These are phyloP conservation scores for Zaprionus obscuricornis DNA, from an alignment of 2,888 invertebrate genomes.

Conservation along the genomic window DNA sequence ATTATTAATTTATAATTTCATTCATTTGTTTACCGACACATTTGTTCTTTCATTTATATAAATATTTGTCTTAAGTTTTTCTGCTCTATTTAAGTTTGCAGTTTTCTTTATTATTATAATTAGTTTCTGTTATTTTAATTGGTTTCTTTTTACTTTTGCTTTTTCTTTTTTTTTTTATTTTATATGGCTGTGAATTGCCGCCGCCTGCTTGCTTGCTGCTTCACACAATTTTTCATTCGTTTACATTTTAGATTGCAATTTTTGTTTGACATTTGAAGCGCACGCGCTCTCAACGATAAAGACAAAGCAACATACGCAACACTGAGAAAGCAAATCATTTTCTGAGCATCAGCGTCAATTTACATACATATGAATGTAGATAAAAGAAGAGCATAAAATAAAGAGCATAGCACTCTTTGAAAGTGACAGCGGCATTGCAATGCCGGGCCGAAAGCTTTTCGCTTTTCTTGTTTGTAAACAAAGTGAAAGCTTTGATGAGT, in stretches of 20 bases:
- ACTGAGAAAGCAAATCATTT: background rate
- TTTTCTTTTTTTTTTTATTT: slow-evolving; percentile 10
- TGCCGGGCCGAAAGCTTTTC: slow-evolving; percentile 56
- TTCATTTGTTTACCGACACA: too few relatives aligned
- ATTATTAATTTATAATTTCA: too few relatives aligned
- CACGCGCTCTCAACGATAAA: slow-evolving; percentile 56
- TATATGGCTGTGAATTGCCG: slow-evolving; percentile 17
- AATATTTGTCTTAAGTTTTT: too few relatives aligned
- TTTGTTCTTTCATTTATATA: too few relatives aligned
- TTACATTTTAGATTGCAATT: slow-evolving; percentile 67
- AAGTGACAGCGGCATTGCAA: slow-evolving; percentile 9
- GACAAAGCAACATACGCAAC: slow-evolving; percentile 1
- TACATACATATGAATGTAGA: too few relatives aligned
- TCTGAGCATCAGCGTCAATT: background rate
- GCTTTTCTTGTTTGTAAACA: slow-evolving; percentile 63
- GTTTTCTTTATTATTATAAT: slow-evolving; percentile 1
- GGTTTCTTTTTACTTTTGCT: too few relatives aligned
- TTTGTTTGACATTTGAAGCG: slow-evolving; percentile 71
- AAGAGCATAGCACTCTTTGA: too few relatives aligned
- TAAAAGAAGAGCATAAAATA: background rate
- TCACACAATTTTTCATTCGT: slow-evolving; percentile 58
- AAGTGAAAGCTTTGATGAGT: slow-evolving; percentile 23
- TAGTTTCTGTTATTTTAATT: slow-evolving; percentile 22
- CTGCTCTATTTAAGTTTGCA: too few relatives aligned
- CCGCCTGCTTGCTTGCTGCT: slow-evolving; percentile 13